Evolutionary conservation across 2,113 vertebrate species (phyloP).

Genomic region (Phrynosoma platyrhinos): DNA sequence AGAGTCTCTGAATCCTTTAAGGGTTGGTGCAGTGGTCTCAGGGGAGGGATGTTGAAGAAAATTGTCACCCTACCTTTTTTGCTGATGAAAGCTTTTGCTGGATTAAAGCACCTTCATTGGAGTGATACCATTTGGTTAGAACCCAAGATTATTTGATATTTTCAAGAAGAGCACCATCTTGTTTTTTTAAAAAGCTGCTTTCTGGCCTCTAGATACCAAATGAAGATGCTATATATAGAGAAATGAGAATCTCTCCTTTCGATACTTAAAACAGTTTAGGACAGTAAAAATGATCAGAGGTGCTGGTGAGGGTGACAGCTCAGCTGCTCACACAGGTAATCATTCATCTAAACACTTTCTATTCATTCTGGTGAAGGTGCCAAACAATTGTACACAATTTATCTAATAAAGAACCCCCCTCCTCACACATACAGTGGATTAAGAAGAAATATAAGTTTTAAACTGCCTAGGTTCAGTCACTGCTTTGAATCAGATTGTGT

Average conservation of each 20-base stretch:
- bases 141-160: neutral
- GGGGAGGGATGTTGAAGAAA: neutral
- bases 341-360: neutral
- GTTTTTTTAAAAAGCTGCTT: neutral
- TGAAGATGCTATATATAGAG: neutral
- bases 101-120: neutral
- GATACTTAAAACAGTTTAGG: neutral
- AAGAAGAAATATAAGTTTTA: too few species aligned
- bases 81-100: neutral
- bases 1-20: too few species aligned
- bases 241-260: neutral
- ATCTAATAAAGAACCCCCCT: neutral
- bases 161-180: neutral
- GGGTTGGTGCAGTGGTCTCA: too few species aligned
- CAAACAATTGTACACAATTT: neutral
- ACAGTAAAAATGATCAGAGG: neutral
- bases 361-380: neutral
- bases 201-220: neutral
- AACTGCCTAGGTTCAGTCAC: too few species aligned
- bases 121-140: neutral
- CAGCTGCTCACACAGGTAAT: neutral
- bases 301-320: neutral
- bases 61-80: neutral
- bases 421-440: neutral
- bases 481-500: too few species aligned